A percentile compares a stretch with the other conserved stretches of the same genome.
Conservation (phyloP, 1,140 invertebrate genomes). For the Macrobrachium rosenbergii region DNA sequence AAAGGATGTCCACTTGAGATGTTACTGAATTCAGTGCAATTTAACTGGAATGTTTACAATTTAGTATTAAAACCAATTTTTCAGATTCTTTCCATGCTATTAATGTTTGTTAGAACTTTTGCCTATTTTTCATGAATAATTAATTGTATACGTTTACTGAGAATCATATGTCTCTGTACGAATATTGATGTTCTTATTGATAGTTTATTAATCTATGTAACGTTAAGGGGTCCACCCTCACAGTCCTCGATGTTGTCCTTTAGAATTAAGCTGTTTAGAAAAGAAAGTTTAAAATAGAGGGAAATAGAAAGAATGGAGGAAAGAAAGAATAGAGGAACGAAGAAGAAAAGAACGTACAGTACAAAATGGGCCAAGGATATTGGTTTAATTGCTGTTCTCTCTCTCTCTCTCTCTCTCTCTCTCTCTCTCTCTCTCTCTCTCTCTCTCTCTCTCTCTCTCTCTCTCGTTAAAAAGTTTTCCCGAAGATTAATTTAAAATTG, state of each 20-base stretch:
- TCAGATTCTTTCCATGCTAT: no score
- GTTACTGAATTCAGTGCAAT: no score
- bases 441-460: conserved; percentile 10
- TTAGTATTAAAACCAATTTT: no score
- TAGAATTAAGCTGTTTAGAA: background rate
- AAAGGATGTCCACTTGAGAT: no score
- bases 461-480: background rate
- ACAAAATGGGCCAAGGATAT: background rate
- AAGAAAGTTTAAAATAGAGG: no score
- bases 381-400: background rate
- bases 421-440: no score
- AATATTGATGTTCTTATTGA: background rate
- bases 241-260: background rate
- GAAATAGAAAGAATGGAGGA: background rate
- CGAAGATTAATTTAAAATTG: no score
- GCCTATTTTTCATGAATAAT: no score
- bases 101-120: no score
- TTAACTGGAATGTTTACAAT: no score
- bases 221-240: background rate
- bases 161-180: background rate
- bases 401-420: no score
- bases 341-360: background rate
- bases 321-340: background rate
- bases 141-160: no score
- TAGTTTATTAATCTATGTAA: background rate